Evolutionary conservation across 2,797 vertebrate genomes (phyloP).

Genomic region (Pogonophryne albipinna): DNA sequence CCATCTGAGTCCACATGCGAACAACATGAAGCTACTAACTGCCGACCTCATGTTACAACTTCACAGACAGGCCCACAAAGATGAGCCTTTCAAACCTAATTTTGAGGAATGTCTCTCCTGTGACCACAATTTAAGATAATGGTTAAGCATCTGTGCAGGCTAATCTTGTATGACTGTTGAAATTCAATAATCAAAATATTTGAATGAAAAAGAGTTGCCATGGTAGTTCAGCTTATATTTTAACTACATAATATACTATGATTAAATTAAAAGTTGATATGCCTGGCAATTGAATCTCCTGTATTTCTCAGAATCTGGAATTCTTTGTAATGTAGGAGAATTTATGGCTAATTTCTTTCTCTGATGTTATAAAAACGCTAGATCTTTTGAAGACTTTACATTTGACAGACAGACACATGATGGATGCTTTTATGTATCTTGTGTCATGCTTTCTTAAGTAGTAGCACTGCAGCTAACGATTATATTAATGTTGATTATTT

Average conservation of each 20-base stretch:
- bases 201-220: neutral
- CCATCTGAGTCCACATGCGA: neutral
- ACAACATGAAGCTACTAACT: neutral
- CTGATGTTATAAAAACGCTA: neutral
- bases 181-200: neutral
- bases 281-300: neutral
- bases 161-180: neutral
- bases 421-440: neutral
- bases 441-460: no score
- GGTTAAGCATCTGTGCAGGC: slow-evolving; percentile 19
- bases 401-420: neutral
- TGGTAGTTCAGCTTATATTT: neutral
- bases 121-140: slow-evolving; percentile 22
- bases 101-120: slow-evolving; percentile 41
- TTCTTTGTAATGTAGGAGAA: neutral
- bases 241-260: neutral
- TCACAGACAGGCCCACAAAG: slow-evolving; percentile 1
- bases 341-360: neutral
- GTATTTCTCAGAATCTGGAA: neutral
- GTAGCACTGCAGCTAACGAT: no score
- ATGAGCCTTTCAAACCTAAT: neutral
- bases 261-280: neutral
- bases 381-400: neutral
- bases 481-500: no score
- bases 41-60: neutral